Evolutionary conservation across 2,113 vertebrate genomes (phyloP), one percentile per base, ranked within the genome.

Genomic region (Sorex fumeus): DNA sequence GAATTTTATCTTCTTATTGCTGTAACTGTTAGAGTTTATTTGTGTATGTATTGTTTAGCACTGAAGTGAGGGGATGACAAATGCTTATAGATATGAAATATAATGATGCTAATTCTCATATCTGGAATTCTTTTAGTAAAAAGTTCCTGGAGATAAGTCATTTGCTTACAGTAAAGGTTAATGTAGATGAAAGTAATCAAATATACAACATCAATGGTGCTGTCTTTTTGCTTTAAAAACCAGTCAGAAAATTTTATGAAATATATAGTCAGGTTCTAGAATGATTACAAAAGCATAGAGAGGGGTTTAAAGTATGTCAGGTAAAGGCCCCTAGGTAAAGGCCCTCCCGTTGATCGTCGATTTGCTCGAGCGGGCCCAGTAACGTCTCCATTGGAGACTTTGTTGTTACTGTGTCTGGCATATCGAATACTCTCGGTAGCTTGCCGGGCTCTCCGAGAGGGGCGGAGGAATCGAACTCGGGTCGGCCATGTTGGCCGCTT

Each of bases 151-250:
- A 82, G 19, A 78, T 5, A 85, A 87, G 69, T 43, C 36, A 47
- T 90, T 88, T 78, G 53, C 18, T 84, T 87, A 57, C n/a, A 76
- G 36, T 70, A 94, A 91, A 90, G 40, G 30, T 57, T 75, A 74
- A 88, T 62, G 66, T n/a, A 74, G 57, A 93, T 57, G 64, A 90
- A 91, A 87, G 28, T 62, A 60, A 67, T 47, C 40, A 71, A 87
- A 72, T 34, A 32, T 84, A 78, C 27, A 88, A 71, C 43, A 83
- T 93, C 13, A 79, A 10, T 64, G 53, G 18, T 21, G 6, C 5
- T 76, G 4, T 36, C 62, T 25, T 67, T 71, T 77, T 86, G 62
- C 81, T 91, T 90, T 80, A 89, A 74, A 87, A 92, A 72, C 43
- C 30, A 67, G 9, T n/a, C 34, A 72, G 70, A 32, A 79, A 64